phyloP scores from a whole-genome alignment of 2,113 vertebrate species.

The Phoxinus phoxinus region DNA sequence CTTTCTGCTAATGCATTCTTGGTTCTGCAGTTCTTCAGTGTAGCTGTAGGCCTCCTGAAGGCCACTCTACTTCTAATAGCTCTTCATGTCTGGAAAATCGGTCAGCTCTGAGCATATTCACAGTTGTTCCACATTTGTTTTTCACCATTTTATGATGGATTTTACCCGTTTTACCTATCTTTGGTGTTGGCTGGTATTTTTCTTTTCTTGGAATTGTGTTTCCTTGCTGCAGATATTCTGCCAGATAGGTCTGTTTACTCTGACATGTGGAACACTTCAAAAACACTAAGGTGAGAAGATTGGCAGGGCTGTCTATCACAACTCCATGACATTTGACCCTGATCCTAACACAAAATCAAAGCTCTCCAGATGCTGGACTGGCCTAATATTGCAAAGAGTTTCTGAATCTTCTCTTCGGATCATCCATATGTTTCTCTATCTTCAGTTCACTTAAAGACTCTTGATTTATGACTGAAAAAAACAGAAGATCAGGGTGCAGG shows the following conservation, averaged over 20 bases:
- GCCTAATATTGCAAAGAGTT: neutral
- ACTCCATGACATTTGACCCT: constrained; percentile 1
- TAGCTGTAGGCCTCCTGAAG: neutral
- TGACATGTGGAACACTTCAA: neutral
- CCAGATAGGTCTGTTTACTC: neutral
- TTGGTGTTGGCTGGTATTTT: neutral
- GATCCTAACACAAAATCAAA: neutral
- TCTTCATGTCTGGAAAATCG: neutral
- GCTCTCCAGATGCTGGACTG: neutral
- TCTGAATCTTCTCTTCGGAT: neutral
- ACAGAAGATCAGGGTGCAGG: neutral
- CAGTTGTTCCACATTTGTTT: neutral
- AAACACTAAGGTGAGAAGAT: constrained; percentile 13
- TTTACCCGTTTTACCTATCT: neutral
- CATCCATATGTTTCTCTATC: neutral
- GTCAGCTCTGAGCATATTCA: neutral
- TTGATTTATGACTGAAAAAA: neutral
- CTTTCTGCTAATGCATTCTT: neutral
- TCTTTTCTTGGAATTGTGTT: neutral
- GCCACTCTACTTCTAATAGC: neutral
- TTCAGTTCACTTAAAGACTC: constrained; percentile 6
- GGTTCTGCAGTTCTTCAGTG: neutral
- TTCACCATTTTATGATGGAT: neutral
- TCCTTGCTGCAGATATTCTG: neutral
- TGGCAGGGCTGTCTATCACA: neutral